A percentile compares a stretch with the other conserved stretches of the same genome.
Conservation (phyloP, 92 coral and sea anemone genomes). For the Epizoanthus stellaris region DNA sequence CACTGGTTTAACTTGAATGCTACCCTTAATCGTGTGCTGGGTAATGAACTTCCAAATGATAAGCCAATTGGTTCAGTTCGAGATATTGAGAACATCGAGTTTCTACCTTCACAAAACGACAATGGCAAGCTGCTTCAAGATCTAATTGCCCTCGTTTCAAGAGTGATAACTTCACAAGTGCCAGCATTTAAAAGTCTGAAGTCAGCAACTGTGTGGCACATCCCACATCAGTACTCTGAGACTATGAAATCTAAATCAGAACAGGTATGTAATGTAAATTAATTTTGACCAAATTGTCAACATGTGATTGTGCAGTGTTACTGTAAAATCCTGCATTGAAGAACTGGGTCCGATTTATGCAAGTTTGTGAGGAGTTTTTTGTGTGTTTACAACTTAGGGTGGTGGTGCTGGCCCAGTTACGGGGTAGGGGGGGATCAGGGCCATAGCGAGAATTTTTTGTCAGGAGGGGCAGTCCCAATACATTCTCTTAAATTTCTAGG, state of each 20-base stretch:
- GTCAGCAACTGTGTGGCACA: conserved; percentile 49
- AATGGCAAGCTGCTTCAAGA: conserved; percentile 49
- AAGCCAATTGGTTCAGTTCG: conserved; percentile 28
- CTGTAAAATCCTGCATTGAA: too few species aligned
- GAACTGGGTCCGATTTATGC: too few species aligned
- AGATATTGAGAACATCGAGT: conserved; percentile 62
- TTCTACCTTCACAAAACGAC: conserved; percentile 53
- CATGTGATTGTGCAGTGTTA: too few species aligned
- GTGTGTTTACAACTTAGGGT: too few species aligned
- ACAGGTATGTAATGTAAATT: conserved; percentile 46
- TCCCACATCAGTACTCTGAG: conserved; percentile 59
- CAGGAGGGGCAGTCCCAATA: background rate
- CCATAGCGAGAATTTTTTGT: background rate
- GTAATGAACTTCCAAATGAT: conserved; percentile 14
- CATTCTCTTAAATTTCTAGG: background rate
- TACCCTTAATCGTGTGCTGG: conserved; percentile 42
- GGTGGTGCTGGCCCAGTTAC: too few species aligned
- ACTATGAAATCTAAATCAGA: conserved; percentile 56
- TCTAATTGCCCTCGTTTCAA: conserved; percentile 51
- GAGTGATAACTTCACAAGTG: conserved; percentile 30
- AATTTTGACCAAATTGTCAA: too few species aligned
- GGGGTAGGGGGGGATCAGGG: too few species aligned
- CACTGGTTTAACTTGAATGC: conserved; percentile 70
- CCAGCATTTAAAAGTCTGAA: conserved; percentile 49
- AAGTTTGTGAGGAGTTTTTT: too few species aligned